A percentile compares a stretch with the other conserved stretches of the same genome.
phyloP scores from a whole-genome alignment of 37 sponge, comb jelly and placozoan genomes.

The Crambe crambe region DNA sequence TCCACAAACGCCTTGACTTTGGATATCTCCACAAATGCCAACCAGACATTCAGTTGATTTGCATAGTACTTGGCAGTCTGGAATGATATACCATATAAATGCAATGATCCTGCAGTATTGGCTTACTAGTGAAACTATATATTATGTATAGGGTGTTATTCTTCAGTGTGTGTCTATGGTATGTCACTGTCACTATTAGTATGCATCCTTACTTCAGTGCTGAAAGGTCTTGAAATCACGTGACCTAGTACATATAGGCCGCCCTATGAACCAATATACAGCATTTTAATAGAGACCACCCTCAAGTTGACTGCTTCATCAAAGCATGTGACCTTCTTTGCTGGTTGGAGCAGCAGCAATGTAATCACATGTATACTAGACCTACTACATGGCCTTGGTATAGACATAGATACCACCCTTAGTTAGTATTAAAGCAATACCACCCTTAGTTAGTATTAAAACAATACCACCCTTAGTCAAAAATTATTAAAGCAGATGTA shows the following conservation, averaged over 20 bases:
- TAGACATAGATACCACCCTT: no score
- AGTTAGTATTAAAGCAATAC: no score
- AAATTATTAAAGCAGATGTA: no score
- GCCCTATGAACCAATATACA: slow-evolving; percentile 45
- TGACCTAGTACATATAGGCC: slow-evolving; percentile 88
- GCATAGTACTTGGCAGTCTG: slow-evolving; percentile 54
- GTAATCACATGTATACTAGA: no score
- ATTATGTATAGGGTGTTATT: no score
- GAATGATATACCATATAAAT: background rate
- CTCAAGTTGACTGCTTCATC: no score
- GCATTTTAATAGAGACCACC: background rate
- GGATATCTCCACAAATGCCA: slow-evolving; percentile 85
- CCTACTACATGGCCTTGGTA: no score
- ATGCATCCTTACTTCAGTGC: slow-evolving; percentile 53
- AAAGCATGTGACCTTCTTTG: no score
- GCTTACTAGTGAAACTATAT: background rate
- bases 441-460: no score
- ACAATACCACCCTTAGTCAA: no score
- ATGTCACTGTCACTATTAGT: no score
- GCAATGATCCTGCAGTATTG: background rate
- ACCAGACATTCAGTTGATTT: slow-evolving; percentile 79
- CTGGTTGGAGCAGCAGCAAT: no score
- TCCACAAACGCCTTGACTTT: slow-evolving; percentile 98
- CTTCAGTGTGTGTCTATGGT: background rate
- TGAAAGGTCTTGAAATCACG: slow-evolving; percentile 70